phyloP scores from a whole-genome alignment of 2,797 vertebrate species.

The Oceanodroma leucorhoa region DNA sequence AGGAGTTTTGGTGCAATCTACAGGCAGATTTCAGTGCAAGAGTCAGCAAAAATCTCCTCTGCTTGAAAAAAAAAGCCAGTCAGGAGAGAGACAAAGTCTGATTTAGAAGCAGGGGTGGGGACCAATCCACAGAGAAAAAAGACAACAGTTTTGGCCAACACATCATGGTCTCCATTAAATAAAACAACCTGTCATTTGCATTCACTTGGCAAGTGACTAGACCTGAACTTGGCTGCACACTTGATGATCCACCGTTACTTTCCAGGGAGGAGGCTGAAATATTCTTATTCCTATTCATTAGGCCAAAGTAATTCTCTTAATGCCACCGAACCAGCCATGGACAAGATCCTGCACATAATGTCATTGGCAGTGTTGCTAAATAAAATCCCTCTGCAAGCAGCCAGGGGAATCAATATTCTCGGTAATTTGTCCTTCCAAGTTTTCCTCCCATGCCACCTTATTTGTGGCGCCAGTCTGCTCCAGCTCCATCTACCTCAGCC shows the following conservation, averaged over 20 bases:
- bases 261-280: conserved; percentile 61
- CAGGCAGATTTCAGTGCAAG: neutral
- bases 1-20: neutral
- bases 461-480: neutral
- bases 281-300: conserved; percentile 72
- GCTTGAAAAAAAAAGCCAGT: neutral
- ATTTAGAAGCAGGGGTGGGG: neutral
- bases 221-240: conserved; percentile 46
- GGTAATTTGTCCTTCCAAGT: conserved; percentile 49
- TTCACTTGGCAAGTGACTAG: conserved; percentile 52
- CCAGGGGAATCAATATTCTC: neutral
- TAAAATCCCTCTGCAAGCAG: conserved; percentile 68
- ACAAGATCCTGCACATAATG: conserved; percentile 68
- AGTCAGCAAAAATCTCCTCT: conserved; percentile 41
- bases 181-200: conserved; percentile 31
- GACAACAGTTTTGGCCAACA: conserved; percentile 36
- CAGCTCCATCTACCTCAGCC: neutral
- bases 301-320: conserved; percentile 73
- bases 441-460: conserved; percentile 25
- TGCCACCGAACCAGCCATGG: conserved; percentile 50
- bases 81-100: neutral
- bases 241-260: conserved; percentile 60
- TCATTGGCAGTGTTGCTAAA: conserved; percentile 57
- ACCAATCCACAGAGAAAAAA: neutral
- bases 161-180: conserved; percentile 25